Evolutionary conservation across 2,888 invertebrate genomes (phyloP).

Genomic region (Silvanus unidentatus): DNA sequence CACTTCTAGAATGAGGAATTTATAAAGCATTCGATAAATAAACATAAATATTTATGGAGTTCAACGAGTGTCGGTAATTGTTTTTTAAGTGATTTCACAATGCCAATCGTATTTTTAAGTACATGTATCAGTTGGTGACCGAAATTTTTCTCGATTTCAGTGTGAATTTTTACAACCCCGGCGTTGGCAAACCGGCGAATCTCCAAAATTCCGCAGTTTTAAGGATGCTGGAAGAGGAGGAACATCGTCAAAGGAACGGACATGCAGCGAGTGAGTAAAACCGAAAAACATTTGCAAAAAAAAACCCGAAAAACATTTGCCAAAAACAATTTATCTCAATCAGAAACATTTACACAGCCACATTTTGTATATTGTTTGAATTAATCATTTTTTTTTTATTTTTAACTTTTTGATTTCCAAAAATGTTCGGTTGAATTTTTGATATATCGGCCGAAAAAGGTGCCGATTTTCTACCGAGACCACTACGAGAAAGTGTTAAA

Average conservation of each 20-base stretch:
- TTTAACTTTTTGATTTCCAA: too few species aligned
- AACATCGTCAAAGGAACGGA: slow-evolving; percentile 60
- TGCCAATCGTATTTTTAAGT: too few species aligned
- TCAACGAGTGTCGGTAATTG: too few species aligned
- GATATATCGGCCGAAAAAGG: slow-evolving; percentile 9
- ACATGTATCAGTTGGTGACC: too few species aligned
- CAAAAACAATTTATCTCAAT: background rate
- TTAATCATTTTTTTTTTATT: background rate
- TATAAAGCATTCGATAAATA: too few species aligned
- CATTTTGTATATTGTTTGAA: background rate
- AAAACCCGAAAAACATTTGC: background rate
- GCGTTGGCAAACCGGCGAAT: slow-evolving; percentile 69
- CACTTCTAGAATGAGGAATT: background rate
- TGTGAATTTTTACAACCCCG: slow-evolving; percentile 69
- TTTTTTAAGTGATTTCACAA: too few species aligned
- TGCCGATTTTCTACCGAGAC: slow-evolving; percentile 25
- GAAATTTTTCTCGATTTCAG: too few species aligned
- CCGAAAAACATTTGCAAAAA: too few species aligned
- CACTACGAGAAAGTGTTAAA: slow-evolving; percentile 31
- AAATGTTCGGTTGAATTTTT: too few species aligned
- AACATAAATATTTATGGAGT: too few species aligned
- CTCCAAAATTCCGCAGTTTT: slow-evolving; percentile 80
- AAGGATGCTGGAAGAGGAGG: slow-evolving; percentile 80
- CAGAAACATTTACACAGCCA: background rate
- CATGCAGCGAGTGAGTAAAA: slow-evolving; percentile 55